phyloP scores from a whole-genome alignment of 2,888 invertebrate species.

The Macrosiphum euphorbiae region DNA sequence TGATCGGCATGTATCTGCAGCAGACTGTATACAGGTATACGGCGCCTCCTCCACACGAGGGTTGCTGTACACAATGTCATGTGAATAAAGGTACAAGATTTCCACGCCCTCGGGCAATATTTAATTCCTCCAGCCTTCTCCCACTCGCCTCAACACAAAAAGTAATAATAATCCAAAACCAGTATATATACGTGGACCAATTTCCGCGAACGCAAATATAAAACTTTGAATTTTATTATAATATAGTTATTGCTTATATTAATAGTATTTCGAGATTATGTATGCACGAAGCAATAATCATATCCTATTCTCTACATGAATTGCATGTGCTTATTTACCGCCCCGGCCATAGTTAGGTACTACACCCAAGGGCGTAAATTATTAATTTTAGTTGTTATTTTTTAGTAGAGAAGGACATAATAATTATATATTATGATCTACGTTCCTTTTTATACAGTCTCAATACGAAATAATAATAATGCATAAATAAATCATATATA shows the following conservation, averaged over 20 bases:
- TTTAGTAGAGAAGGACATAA: conserved; percentile 9
- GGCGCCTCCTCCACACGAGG: background rate
- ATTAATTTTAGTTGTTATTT: conserved; percentile 7
- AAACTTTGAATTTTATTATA: background rate
- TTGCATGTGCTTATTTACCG: background rate
- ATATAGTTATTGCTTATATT: background rate
- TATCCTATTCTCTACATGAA: background rate
- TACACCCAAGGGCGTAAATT: conserved; percentile 20
- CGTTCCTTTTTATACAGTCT: background rate
- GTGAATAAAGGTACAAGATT: conserved; percentile 14
- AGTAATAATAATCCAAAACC: conserved; percentile 2
- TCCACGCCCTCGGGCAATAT: background rate
- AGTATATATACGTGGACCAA: background rate
- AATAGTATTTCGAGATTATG: background rate
- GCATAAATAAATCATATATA: background rate
- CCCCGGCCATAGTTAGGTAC: background rate
- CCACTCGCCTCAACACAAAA: background rate
- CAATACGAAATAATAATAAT: background rate
- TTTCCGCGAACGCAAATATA: background rate
- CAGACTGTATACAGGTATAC: background rate
- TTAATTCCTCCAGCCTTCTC: background rate
- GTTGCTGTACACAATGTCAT: background rate
- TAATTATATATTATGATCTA: conserved; percentile 19
- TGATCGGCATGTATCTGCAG: background rate
- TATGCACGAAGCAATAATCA: background rate